Evolutionary conservation across 2,888 invertebrate species (phyloP).

Genomic region (Eristalis arbustorum): DNA sequence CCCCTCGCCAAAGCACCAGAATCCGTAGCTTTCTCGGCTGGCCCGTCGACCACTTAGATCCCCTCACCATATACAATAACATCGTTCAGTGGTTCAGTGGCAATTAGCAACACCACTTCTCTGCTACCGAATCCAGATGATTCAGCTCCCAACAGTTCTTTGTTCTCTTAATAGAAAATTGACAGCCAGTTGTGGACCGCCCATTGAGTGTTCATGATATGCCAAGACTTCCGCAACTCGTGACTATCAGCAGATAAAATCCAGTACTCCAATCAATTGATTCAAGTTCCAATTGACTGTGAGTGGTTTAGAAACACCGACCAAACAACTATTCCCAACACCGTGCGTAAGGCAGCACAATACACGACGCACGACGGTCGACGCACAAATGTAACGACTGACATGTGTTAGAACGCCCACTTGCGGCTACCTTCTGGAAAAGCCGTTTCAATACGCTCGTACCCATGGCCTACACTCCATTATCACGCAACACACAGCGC

Average conservation of each 20-base stretch:
- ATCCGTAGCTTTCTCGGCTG: not conserved
- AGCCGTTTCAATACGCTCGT: conserved; percentile 1
- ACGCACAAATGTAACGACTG: conserved; percentile 26
- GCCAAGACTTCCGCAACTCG: conserved; percentile 35
- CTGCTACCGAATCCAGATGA: not conserved
- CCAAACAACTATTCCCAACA: conserved; percentile 8
- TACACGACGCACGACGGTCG: conserved; percentile 3
- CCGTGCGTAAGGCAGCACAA: conserved; percentile 5
- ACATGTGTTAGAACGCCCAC: conserved; percentile 48
- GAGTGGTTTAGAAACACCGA: not conserved
- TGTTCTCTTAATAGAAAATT: not conserved
- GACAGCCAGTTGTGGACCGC: not conserved
- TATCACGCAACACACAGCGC: conserved; percentile 53
- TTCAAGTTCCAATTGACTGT: not conserved
- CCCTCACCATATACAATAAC: not conserved
- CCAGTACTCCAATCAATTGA: not conserved
- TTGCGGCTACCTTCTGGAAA: conserved; percentile 25
- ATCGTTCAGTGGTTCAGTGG: not conserved
- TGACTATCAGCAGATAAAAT: not conserved
- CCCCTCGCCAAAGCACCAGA: not conserved
- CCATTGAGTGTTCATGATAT: conserved; percentile 10
- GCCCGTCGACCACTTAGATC: not conserved
- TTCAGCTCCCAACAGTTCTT: not conserved
- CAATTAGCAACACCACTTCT: not conserved
- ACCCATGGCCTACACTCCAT: conserved; percentile 47